phyloP scores from a whole-genome alignment of 2,113 vertebrate species.

The Rhynchomys soricoides region DNA sequence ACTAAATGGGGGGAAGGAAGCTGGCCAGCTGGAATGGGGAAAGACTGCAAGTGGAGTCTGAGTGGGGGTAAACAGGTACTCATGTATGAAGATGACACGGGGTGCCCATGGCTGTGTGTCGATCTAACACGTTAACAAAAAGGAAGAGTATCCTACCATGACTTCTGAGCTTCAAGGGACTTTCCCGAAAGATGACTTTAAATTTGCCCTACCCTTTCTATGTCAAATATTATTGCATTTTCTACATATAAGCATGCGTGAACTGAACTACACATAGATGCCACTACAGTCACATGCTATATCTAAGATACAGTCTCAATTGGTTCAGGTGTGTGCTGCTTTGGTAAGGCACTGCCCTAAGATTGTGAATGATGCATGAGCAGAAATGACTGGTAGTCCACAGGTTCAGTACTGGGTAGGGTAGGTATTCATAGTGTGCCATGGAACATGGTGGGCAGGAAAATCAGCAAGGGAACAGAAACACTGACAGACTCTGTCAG shows the following conservation, averaged over 20 bases:
- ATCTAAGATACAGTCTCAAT: constrained; percentile 31
- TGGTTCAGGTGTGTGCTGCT: constrained; percentile 8
- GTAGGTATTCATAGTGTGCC: constrained; percentile 55
- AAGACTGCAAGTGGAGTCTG: neutral
- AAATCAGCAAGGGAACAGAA: constrained; percentile 36
- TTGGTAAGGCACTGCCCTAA: neutral
- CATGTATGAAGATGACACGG: too few relatives aligned
- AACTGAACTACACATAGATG: neutral
- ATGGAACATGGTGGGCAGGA: constrained; percentile 55
- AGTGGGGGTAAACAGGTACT: neutral
- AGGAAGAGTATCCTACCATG: neutral
- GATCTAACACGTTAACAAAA: neutral
- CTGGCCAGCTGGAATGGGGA: neutral
- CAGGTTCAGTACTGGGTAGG: constrained; percentile 56
- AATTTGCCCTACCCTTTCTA: neutral
- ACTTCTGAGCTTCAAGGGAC: neutral
- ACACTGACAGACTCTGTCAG: neutral
- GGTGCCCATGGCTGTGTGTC: neutral
- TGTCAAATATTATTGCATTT: neutral
- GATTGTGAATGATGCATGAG: constrained; percentile 74
- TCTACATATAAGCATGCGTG: constrained; percentile 13
- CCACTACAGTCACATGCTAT: neutral
- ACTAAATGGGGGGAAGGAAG: neutral
- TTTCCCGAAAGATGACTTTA: neutral
- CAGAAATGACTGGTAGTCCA: constrained; percentile 61